phyloP scores from a whole-genome alignment of 2,113 vertebrate species.

The Paracanthobrama guichenoti region DNA sequence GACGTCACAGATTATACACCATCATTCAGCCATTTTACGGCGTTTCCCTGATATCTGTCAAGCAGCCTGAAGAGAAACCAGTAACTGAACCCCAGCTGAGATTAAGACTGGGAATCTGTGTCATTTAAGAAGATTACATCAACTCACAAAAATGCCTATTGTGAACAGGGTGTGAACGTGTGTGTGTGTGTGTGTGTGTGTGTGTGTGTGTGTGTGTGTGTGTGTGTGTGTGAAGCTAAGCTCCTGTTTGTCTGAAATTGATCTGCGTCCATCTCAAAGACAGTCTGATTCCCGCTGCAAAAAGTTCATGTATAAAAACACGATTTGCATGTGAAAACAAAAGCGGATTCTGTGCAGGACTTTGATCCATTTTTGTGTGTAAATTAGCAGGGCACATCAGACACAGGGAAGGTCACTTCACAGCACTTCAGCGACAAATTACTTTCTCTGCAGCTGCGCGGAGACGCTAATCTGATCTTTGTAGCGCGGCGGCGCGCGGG shows the following conservation, averaged over 20 bases:
- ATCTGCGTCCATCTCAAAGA: constrained; percentile 57
- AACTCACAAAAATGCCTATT: constrained; percentile 51
- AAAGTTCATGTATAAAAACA: constrained; percentile 59
- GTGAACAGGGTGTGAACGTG: not conserved
- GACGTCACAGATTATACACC: too few species aligned
- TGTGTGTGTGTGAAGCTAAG: constrained; percentile 46
- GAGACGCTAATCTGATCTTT: constrained; percentile 56
- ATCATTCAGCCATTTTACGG: not conserved
- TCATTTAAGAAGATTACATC: constrained; percentile 58
- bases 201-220: constrained; percentile 27
- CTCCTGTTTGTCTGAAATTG: constrained; percentile 58
- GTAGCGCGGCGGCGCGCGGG: constrained; percentile 43
- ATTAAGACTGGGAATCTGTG: constrained; percentile 49
- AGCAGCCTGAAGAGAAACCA: not conserved
- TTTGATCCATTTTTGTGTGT: constrained; percentile 66
- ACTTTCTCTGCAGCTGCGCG: constrained; percentile 60
- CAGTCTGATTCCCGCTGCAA: constrained; percentile 51
- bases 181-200: constrained; percentile 39
- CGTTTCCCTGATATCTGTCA: not conserved
- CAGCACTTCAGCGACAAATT: constrained; percentile 67
- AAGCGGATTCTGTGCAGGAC: constrained; percentile 49
- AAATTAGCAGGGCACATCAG: constrained; percentile 60
- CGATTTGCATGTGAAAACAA: constrained; percentile 68
- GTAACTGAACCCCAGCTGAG: not conserved
- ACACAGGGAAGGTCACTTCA: constrained; percentile 58